Evolutionary conservation across 2,113 vertebrate genomes (phyloP).

Genomic region (Corydoras maculifer): DNA sequence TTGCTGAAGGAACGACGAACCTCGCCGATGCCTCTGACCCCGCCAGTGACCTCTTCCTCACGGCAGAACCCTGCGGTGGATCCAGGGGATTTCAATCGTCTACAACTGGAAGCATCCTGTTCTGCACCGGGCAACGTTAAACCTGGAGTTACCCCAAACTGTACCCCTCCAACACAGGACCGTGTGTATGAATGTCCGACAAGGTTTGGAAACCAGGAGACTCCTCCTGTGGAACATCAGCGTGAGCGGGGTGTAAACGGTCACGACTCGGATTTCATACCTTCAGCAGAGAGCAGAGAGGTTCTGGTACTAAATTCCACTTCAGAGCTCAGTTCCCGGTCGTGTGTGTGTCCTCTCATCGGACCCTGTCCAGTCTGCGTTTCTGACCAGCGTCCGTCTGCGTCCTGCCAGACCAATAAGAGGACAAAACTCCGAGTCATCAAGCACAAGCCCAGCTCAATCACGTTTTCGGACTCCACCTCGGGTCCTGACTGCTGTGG

Average conservation of each 20-base stretch:
- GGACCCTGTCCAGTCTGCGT: conserved; percentile 9
- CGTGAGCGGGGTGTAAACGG: conserved; percentile 31
- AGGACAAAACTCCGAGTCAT: conserved; percentile 54
- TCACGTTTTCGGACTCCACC: conserved; percentile 64
- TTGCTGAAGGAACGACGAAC: conserved; percentile 48
- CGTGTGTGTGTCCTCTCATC: background rate
- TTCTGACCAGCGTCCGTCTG: background rate
- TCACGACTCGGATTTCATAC: background rate
- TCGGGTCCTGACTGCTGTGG: conserved; percentile 29
- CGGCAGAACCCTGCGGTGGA: background rate
- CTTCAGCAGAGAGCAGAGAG: background rate
- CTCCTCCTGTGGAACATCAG: background rate
- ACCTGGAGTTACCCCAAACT: background rate
- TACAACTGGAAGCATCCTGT: background rate
- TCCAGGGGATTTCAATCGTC: background rate
- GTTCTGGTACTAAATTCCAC: background rate
- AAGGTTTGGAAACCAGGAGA: background rate
- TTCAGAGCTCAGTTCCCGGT: background rate
- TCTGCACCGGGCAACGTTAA: background rate
- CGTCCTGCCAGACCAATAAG: background rate
- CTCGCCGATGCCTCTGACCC: conserved; percentile 32
- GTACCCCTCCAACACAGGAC: background rate
- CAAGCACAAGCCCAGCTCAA: conserved; percentile 65
- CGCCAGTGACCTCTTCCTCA: conserved; percentile 34
- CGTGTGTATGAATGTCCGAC: background rate